Evolutionary conservation across 2,113 vertebrate species (phyloP).

Genomic region (Jaculus jaculus): DNA sequence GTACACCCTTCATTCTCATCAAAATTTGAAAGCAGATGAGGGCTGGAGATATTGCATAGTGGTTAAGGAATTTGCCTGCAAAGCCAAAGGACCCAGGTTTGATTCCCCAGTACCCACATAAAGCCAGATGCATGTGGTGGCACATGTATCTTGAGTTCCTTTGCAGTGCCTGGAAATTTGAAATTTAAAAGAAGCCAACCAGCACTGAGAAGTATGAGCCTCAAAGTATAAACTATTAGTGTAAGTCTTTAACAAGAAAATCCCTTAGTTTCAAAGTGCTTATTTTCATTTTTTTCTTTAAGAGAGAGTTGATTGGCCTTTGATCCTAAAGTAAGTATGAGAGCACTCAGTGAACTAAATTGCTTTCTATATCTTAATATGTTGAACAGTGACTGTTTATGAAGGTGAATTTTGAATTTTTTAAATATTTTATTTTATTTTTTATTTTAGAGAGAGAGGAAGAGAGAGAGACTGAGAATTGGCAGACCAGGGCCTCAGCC

Average conservation of each 20-base stretch:
- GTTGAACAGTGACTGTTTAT: not conserved
- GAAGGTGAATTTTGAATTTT: not conserved
- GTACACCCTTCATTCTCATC: not conserved
- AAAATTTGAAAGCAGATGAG: too few species aligned
- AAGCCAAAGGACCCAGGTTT: too few species aligned
- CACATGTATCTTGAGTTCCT: too few species aligned
- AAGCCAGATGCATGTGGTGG: too few species aligned
- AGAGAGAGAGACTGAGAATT: too few species aligned
- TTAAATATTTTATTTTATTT: too few species aligned
- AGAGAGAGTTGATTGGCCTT: not conserved
- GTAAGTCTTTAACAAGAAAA: not conserved
- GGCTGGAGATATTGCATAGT: too few species aligned
- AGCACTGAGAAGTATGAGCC: not conserved
- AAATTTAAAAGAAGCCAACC: slow-evolving; percentile 14
- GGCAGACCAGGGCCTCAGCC: too few species aligned
- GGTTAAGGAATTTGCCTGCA: too few species aligned
- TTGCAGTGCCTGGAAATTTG: too few species aligned
- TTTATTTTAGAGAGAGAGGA: too few species aligned
- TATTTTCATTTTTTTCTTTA: not conserved
- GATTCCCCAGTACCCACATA: too few species aligned
- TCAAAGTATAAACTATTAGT: not conserved
- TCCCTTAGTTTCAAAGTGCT: not conserved
- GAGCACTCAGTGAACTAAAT: not conserved
- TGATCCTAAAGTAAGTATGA: slow-evolving; percentile 32
- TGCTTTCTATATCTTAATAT: not conserved